Percentiles rank a stretch among this genome's conserved stretches.
These are phyloP conservation scores for Chymomyza amoena DNA, from an alignment of 2,888 invertebrate genomes.

Conservation along the genomic window DNA sequence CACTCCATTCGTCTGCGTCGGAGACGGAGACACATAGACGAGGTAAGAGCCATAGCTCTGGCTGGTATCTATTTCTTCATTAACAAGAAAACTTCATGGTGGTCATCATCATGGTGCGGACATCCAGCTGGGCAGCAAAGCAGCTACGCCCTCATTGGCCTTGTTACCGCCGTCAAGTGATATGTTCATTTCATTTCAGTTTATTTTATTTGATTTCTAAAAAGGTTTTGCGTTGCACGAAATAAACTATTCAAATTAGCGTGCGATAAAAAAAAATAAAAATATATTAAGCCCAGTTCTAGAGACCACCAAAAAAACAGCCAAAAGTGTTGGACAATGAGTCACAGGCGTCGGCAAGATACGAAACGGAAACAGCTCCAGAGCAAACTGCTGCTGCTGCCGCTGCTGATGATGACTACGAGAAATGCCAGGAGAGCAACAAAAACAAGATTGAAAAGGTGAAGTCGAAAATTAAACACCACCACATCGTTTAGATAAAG, in stretches of 20 bases:
- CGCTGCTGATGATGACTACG: slow-evolving; percentile 23
- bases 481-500: slow-evolving; percentile 77
- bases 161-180: slow-evolving; percentile 50
- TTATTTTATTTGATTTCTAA: neutral
- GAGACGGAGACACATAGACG: neutral
- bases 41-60: neutral
- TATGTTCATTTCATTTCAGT: slow-evolving; percentile 50
- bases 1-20: neutral
- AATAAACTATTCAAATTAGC: slow-evolving; percentile 58
- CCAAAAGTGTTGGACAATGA: slow-evolving; percentile 52
- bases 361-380: slow-evolving; percentile 59
- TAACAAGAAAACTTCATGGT: slow-evolving; percentile 65
- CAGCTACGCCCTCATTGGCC: slow-evolving; percentile 62
- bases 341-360: slow-evolving; percentile 35
- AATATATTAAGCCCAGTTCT: neutral
- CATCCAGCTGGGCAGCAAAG: slow-evolving; percentile 60
- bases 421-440: slow-evolving; percentile 19
- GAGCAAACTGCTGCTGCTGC: neutral
- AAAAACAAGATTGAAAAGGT: slow-evolving; percentile 64
- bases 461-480: slow-evolving; percentile 76
- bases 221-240: neutral
- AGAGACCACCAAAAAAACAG: slow-evolving; percentile 20
- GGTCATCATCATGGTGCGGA: slow-evolving; percentile 55
- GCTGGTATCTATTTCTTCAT: slow-evolving; percentile 62
- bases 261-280: slow-evolving; percentile 44